These are phyloP conservation scores for Eupithecia subumbrata DNA, from an alignment of 2,888 invertebrate species.

Conservation along the genomic window DNA sequence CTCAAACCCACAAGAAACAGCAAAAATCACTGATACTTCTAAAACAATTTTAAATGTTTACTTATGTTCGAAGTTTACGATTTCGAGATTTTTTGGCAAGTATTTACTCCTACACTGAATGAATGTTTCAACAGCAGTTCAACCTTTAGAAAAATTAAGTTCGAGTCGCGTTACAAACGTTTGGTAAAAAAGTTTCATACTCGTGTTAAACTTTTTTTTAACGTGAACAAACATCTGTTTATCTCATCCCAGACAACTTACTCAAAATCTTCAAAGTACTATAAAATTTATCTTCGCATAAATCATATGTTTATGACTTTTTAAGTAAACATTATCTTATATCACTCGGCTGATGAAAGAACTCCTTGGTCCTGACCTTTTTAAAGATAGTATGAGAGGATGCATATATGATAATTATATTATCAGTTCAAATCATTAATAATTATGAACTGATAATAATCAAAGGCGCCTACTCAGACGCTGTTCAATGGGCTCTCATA, in stretches of 20 bases:
- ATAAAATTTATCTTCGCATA: constrained; percentile 65
- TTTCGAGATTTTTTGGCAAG: neutral
- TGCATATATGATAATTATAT: constrained; percentile 31
- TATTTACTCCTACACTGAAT: neutral
- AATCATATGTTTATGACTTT: constrained; percentile 76
- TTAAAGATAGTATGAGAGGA: constrained; percentile 56
- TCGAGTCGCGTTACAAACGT: neutral
- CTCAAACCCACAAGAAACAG: neutral
- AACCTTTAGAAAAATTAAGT: neutral
- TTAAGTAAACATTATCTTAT: constrained; percentile 74
- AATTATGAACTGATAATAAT: constrained; percentile 24
- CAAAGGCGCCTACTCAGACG: constrained; percentile 16
- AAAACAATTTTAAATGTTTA: neutral
- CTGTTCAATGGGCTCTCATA: neutral
- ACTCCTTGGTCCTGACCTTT: constrained; percentile 60
- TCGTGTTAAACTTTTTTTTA: neutral
- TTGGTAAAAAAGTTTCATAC: neutral
- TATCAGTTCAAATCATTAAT: constrained; percentile 29
- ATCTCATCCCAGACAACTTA: constrained; percentile 7
- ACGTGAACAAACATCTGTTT: neutral
- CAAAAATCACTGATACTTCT: neutral
- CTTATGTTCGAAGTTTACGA: neutral
- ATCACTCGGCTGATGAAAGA: constrained; percentile 56
- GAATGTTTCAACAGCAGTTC: neutral
- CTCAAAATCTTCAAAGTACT: constrained; percentile 45